phyloP scores from a whole-genome alignment of 2,888 invertebrate species.

The Pomacea canaliculata region DNA sequence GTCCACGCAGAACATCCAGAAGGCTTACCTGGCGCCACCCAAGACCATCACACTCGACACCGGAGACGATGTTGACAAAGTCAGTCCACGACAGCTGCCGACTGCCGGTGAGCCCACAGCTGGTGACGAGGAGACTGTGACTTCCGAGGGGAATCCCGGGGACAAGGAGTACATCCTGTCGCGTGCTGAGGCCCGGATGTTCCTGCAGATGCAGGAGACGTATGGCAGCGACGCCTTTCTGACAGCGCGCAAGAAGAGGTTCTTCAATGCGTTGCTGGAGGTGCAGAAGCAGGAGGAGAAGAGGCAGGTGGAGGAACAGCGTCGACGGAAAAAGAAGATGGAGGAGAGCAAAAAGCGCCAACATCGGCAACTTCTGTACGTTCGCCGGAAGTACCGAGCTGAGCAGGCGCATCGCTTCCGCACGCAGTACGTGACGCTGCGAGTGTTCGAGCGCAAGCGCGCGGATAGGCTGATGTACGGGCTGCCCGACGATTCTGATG shows the following conservation, averaged over 20 bases:
- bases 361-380: slow-evolving; percentile 39
- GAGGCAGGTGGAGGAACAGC: slow-evolving; percentile 7
- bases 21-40: slow-evolving; percentile 38
- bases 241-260: slow-evolving; percentile 42
- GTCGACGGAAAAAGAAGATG: neutral
- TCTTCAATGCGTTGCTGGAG: slow-evolving; percentile 47
- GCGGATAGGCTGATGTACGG: slow-evolving; percentile 52
- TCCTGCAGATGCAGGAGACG: slow-evolving; percentile 48
- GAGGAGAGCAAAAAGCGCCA: slow-evolving; percentile 27
- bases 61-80: slow-evolving; percentile 1
- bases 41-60: slow-evolving; percentile 29
- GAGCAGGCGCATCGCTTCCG: slow-evolving; percentile 54
- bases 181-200: slow-evolving; percentile 44
- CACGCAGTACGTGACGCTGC: slow-evolving; percentile 59
- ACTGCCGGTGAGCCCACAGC: neutral
- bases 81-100: neutral
- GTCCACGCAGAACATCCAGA: slow-evolving; percentile 39
- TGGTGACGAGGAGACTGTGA: slow-evolving; percentile 13
- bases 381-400: slow-evolving; percentile 50
- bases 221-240: slow-evolving; percentile 43
- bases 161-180: slow-evolving; percentile 42
- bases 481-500: slow-evolving; percentile 46
- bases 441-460: slow-evolving; percentile 53
- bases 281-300: slow-evolving; percentile 38
- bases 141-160: slow-evolving; percentile 18